Percentiles rank a stretch among this genome's conserved stretches.
These are phyloP conservation scores for Drosophila tripunctata DNA, from an alignment of 2,888 invertebrate genomes.

Conservation along the genomic window DNA sequence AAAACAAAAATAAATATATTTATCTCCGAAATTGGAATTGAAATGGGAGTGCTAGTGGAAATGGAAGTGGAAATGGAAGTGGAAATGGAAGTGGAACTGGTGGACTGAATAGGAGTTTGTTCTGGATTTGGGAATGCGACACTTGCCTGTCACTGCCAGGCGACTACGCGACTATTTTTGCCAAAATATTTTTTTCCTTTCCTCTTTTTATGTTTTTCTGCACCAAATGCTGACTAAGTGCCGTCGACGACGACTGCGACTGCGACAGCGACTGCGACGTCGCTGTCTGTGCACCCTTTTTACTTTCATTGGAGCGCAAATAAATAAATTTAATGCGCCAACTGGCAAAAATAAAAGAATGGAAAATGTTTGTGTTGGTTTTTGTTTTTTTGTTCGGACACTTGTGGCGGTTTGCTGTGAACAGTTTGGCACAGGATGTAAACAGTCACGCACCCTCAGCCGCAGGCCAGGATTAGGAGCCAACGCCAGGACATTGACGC, in stretches of 20 bases:
- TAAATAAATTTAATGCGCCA: slow-evolving; percentile 63
- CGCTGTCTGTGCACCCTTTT: slow-evolving; percentile 52
- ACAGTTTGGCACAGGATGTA: slow-evolving; percentile 9
- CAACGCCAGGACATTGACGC: slow-evolving; percentile 31
- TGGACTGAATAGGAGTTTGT: neutral
- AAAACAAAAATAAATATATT: neutral
- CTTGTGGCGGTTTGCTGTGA: slow-evolving; percentile 39
- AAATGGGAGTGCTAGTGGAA: neutral
- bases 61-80: neutral
- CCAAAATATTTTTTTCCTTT: slow-evolving; percentile 51
- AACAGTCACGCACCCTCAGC: slow-evolving; percentile 2
- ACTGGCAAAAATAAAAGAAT: slow-evolving; percentile 34
- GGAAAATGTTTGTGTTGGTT: neutral
- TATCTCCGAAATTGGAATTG: slow-evolving; percentile 40
- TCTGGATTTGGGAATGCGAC: slow-evolving; percentile 44
- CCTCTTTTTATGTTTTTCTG: slow-evolving; percentile 32
- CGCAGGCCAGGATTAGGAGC: slow-evolving; percentile 36
- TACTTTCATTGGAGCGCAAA: slow-evolving; percentile 55
- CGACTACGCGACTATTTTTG: slow-evolving; percentile 63
- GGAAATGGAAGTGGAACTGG: neutral
- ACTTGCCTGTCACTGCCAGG: slow-evolving; percentile 64
- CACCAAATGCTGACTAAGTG: slow-evolving; percentile 74
- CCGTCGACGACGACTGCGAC: slow-evolving; percentile 37
- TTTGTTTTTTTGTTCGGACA: slow-evolving; percentile 29
- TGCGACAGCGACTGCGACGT: slow-evolving; percentile 23